Base-by-base conservation (phyloP, 2,888 invertebrate genomes). In the Hypomecis punctinalis region DNA sequence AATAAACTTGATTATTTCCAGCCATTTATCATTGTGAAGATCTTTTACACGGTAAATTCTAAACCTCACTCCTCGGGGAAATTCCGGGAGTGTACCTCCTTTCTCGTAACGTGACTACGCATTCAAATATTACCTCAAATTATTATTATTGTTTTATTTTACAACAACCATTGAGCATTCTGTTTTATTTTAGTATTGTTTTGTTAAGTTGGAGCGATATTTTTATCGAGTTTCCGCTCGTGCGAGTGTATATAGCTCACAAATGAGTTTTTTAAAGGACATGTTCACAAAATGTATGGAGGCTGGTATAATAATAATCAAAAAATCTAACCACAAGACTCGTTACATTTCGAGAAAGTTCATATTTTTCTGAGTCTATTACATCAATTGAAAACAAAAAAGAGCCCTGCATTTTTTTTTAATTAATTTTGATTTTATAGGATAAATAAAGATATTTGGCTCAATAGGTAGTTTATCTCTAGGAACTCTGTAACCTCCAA, bases 31-130 rank as follows among this genome's bases (percentile, higher is more conserved):
- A 66, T 57, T 53, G 49, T 37, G 13, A 42, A 56, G 52, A 67
- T 67, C 57, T 61, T 69, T 61, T 51, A 57, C 63, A 62, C 43
- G 61, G 54, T 23, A 43, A 52, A 54, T 61, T 61, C 53, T 57
- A 67, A 66, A 66, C 61, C 66, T 62, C 62, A 63, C 54, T 47
- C 72, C 68, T 58, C 56, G 49, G 72, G 72, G 72, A 72, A 72
- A 72, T 72, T 64, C 49, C 40, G 53, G 46, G 63, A 70, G 45
- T 51, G 43, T 60, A 65, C 57, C 66, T n/a, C 45, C 65, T 51
- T 23, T 23, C 23, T 47, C 23, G 67, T 67, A 59, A 65, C 64
- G 63, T 68, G 60, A 66, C 67, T 68, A 49, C 65, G 65, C 57
- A 66, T 61, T 57, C 53, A 61, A 54, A 66, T 61, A 66, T 57